phyloP scores from a whole-genome alignment of 1,140 invertebrate species.

The Reticulitermes speratus region DNA sequence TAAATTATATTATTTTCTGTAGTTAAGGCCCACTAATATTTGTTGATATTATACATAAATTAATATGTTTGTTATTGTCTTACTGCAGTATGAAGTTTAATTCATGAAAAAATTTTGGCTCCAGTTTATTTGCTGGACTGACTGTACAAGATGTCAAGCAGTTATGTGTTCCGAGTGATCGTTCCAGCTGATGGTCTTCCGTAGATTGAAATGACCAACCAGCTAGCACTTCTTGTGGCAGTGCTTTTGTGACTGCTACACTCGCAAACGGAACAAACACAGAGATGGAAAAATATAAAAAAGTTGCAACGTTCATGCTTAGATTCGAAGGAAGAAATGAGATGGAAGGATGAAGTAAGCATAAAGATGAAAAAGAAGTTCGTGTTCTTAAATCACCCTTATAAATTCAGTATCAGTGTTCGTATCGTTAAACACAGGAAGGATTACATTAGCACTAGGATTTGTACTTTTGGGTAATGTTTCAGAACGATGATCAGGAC shows the following conservation, averaged over 20 bases:
- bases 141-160: neutral
- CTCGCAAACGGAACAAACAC: neutral
- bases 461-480: neutral
- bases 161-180: neutral
- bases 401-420: neutral
- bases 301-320: neutral
- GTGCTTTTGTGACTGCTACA: neutral
- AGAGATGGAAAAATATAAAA: neutral
- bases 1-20: too few relatives aligned
- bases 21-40: too few relatives aligned
- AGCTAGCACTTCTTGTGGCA: neutral
- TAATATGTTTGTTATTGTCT: too few relatives aligned
- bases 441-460: neutral
- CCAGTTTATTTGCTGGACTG: neutral
- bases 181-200: neutral
- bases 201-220: neutral
- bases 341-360: neutral
- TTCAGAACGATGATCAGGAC: neutral
- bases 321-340: slow-evolving; percentile 1
- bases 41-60: too few relatives aligned
- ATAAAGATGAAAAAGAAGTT: neutral
- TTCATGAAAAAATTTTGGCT: too few relatives aligned
- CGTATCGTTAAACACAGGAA: neutral
- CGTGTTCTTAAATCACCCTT: neutral
- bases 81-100: too few relatives aligned